Evolutionary conservation across 2,113 vertebrate species (phyloP).

Genomic region (Callocephalon fimbriatum): DNA sequence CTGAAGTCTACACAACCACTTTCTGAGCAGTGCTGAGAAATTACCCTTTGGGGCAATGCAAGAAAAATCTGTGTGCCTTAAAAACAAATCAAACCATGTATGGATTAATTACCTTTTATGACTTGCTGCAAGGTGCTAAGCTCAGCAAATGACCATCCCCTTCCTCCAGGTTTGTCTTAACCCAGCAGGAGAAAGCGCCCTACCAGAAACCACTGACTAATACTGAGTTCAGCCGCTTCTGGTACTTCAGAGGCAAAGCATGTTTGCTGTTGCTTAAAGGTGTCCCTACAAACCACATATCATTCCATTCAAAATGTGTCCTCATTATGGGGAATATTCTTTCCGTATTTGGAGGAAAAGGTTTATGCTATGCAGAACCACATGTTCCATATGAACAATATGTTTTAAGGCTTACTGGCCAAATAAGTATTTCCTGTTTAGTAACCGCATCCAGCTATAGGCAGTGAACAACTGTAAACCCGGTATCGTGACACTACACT

Average conservation of each 20-base stretch:
- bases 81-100: rapidly evolving
- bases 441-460: not conserved
- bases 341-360: not conserved
- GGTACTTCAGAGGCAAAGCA: not conserved
- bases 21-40: not conserved
- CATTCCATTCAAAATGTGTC: not conserved
- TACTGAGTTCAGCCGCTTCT: not conserved
- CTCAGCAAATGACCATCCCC: rapidly evolving
- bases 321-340: not conserved
- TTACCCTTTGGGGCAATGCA: not conserved
- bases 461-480: not conserved
- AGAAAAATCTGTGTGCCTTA: not conserved
- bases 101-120: not conserved
- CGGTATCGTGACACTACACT: not conserved
- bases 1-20: not conserved
- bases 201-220: not conserved
- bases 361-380: not conserved
- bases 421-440: not conserved
- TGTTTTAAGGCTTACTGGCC: not conserved
- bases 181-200: not conserved
- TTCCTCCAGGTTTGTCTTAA: not conserved
- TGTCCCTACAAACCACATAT: not conserved
- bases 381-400: not conserved
- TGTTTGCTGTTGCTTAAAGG: not conserved
- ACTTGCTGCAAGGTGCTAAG: not conserved